phyloP scores from a whole-genome alignment of 2,113 vertebrate species.

The Lethenteron camtschaticum region DNA sequence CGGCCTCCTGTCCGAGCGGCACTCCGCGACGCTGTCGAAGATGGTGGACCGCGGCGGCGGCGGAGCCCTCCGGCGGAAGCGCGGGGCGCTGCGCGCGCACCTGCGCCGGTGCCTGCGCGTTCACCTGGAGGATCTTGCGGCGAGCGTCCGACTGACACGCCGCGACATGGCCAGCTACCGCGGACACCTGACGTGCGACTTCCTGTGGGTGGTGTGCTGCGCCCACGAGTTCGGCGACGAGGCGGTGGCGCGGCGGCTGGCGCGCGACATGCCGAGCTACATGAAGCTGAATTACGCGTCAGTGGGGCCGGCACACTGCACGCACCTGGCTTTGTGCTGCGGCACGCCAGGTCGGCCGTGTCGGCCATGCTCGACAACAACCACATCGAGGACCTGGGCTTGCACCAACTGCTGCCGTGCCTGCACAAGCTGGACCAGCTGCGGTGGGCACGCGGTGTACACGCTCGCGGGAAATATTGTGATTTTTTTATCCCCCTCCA shows the following conservation, averaged over 20 bases:
- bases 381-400: neutral
- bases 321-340: slow-evolving; percentile 1
- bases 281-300: neutral
- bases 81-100: neutral
- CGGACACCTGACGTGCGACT: neutral
- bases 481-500: no score
- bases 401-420: neutral
- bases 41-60: neutral
- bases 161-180: neutral
- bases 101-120: neutral
- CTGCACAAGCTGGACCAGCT: slow-evolving; percentile 1
- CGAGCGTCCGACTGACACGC: neutral
- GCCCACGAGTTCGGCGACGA: slow-evolving; percentile 1
- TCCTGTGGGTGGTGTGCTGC: neutral
- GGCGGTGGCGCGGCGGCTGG: neutral
- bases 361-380: neutral
- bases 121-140: neutral
- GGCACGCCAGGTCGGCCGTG: neutral
- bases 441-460: neutral
- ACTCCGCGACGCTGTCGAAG: neutral
- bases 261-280: neutral
- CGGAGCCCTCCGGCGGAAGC: neutral
- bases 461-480: no score
- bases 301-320: neutral
- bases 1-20: neutral